These are phyloP conservation scores for Sciaenops ocellatus DNA, from an alignment of 2,797 vertebrate genomes.

Conservation along the genomic window DNA sequence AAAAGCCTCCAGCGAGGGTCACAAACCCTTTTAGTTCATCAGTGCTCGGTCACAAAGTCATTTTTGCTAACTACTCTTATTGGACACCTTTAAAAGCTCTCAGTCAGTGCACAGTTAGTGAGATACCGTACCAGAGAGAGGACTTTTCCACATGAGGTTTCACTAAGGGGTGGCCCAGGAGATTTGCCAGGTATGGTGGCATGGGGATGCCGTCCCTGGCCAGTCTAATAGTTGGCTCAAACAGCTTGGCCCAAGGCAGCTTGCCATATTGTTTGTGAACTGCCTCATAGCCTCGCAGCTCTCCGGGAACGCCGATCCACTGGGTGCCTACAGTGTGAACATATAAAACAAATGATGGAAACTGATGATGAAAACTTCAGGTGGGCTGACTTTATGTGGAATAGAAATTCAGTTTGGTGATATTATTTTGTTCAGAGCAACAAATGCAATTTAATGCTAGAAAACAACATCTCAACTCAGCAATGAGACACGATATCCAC, in stretches of 20 bases:
- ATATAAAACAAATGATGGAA: constrained; percentile 3
- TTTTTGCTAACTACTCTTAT: background rate
- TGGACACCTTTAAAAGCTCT: background rate
- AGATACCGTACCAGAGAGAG: constrained; percentile 77
- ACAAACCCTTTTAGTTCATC: background rate
- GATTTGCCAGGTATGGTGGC: constrained; percentile 50
- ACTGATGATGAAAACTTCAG: background rate
- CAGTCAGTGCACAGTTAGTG: background rate
- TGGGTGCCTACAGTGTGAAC: constrained; percentile 68
- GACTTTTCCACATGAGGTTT: constrained; percentile 11
- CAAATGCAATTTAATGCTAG: background rate
- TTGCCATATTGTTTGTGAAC: constrained; percentile 89
- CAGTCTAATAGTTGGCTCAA: constrained; percentile 87
- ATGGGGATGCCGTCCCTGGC: constrained; percentile 90
- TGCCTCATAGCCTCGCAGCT: constrained; percentile 90
- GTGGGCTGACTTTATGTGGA: background rate
- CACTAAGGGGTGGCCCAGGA: background rate
- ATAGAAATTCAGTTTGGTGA: background rate
- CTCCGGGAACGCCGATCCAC: constrained; percentile 94
- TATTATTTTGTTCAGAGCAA: background rate
- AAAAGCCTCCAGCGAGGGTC: background rate
- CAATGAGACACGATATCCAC: background rate
- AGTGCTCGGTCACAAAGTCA: background rate
- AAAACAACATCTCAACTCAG: background rate
- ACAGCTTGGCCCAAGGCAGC: constrained; percentile 84